phyloP scores from a whole-genome alignment of 2,797 vertebrate genomes.

The Pipistrellus nathusii region DNA sequence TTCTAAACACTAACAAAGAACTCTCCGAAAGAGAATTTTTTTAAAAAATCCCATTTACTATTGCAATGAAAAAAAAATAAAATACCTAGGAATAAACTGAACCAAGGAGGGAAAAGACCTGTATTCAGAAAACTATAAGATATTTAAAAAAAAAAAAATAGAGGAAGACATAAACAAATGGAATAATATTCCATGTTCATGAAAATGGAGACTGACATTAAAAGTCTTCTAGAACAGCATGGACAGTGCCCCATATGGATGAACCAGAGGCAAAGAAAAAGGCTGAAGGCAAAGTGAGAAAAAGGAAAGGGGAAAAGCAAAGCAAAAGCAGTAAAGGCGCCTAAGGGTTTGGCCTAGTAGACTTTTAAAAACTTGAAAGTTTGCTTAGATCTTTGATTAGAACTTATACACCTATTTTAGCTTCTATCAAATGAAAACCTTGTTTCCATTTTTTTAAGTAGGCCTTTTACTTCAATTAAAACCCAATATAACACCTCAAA shows the following conservation, averaged over 20 bases:
- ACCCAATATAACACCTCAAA: background rate
- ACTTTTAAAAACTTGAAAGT: slow-evolving; percentile 37
- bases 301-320: slow-evolving; percentile 90
- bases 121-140: background rate
- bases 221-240: slow-evolving; percentile 93
- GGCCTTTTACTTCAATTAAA: slow-evolving; percentile 1
- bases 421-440: background rate
- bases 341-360: slow-evolving; percentile 95
- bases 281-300: slow-evolving; percentile 91
- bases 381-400: background rate
- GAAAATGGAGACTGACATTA: slow-evolving; percentile 94
- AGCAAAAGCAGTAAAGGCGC: slow-evolving; percentile 90
- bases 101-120: background rate
- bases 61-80: background rate
- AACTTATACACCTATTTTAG: slow-evolving; percentile 1
- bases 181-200: slow-evolving; percentile 42
- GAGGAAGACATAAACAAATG: background rate
- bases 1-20: background rate
- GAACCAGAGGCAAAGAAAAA: slow-evolving; percentile 95
- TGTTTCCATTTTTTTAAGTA: slow-evolving; percentile 24
- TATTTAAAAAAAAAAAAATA: background rate
- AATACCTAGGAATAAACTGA: background rate
- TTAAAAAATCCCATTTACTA: background rate
- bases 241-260: slow-evolving; percentile 98
- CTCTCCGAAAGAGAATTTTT: background rate